Evolutionary conservation across 2,888 invertebrate species (phyloP).

Genomic region (Diaprepes abbreviatus): DNA sequence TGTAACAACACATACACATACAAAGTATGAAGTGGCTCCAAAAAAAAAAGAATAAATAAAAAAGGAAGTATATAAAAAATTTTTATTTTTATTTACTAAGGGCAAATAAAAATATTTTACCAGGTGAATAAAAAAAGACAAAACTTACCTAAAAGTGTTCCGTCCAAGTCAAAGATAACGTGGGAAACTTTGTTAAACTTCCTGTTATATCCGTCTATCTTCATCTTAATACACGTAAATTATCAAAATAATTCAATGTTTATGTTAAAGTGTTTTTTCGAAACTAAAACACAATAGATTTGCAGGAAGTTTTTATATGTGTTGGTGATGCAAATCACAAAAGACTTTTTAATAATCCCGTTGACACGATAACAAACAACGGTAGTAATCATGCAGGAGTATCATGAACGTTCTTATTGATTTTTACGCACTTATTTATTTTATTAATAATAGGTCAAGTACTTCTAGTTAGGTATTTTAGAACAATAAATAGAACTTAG

Average conservation of each 20-base stretch:
- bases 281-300: background rate
- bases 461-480: slow-evolving; percentile 6
- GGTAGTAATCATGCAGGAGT: slow-evolving; percentile 12
- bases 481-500: background rate
- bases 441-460: slow-evolving; percentile 12
- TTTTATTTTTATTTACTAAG: no score
- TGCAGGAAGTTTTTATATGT: slow-evolving; percentile 8
- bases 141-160: slow-evolving; percentile 72
- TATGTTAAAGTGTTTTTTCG: background rate
- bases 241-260: no score
- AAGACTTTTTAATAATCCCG: slow-evolving; percentile 4
- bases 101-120: no score
- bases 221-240: slow-evolving; percentile 1
- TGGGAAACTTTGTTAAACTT: slow-evolving; percentile 76
- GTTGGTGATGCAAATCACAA: background rate
- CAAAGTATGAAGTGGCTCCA: no score
- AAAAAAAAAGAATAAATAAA: no score
- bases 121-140: no score
- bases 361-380: slow-evolving; percentile 14
- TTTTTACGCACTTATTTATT: slow-evolving; percentile 27
- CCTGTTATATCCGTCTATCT: slow-evolving; percentile 1
- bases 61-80: no score
- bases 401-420: slow-evolving; percentile 21
- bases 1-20: no score
- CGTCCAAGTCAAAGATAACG: slow-evolving; percentile 82